Percentiles rank a stretch among this genome's conserved stretches.
phyloP scores from a whole-genome alignment of 2,113 vertebrate genomes.

The Chloropsis hardwickii region DNA sequence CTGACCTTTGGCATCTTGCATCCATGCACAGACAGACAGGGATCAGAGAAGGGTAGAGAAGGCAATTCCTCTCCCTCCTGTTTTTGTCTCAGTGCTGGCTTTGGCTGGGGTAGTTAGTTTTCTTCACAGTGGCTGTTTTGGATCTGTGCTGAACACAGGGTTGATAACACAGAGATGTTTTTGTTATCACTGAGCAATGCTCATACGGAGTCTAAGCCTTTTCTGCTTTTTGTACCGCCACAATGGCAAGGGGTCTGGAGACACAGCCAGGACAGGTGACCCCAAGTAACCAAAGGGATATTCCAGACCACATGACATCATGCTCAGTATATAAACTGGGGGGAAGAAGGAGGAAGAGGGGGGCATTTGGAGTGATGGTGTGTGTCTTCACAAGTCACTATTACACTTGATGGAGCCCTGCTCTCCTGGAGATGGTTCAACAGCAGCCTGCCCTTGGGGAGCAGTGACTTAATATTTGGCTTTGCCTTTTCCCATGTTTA shows the following conservation, averaged over 20 bases:
- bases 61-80: not conserved
- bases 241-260: not conserved
- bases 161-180: not conserved
- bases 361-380: not conserved
- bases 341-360: not conserved
- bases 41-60: not conserved
- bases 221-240: not conserved
- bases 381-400: not conserved
- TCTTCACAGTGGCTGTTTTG: not conserved
- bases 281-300: not conserved
- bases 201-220: not conserved
- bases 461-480: not conserved
- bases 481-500: not conserved
- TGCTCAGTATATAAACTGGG: not conserved
- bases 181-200: not conserved
- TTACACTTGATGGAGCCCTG: not conserved
- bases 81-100: not conserved
- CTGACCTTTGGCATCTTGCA: not conserved
- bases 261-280: not conserved
- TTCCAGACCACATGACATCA: not conserved
- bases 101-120: not conserved
- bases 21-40: not conserved
- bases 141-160: not conserved
- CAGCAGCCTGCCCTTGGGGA: not conserved
- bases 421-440: not conserved